phyloP scores from a whole-genome alignment of 2,113 vertebrate genomes.

The Dicerorhinus sumatrensis region DNA sequence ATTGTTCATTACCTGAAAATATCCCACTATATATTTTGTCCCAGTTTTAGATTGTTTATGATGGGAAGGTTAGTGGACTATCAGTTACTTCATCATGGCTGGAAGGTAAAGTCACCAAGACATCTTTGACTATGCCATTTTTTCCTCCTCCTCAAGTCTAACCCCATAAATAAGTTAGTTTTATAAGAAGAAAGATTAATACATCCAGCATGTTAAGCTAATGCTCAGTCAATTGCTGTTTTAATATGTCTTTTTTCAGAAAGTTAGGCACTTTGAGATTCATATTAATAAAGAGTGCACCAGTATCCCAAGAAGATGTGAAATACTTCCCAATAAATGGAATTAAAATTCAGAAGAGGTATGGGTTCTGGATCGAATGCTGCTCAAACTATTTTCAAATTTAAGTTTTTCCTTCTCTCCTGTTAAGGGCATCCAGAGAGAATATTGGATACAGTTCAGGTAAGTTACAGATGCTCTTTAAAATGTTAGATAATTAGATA shows the following conservation, averaged over 20 bases:
- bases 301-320: neutral
- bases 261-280: neutral
- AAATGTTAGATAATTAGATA: neutral
- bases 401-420: neutral
- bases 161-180: neutral
- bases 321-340: neutral
- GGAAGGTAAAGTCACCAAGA: neutral
- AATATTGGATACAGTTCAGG: neutral
- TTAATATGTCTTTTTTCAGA: neutral
- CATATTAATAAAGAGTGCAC: neutral
- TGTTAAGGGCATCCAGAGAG: neutral
- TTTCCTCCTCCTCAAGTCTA: neutral
- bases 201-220: neutral
- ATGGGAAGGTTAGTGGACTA: neutral
- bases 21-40: neutral
- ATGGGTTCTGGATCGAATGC: neutral
- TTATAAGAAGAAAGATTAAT: neutral
- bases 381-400: neutral
- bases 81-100: neutral
- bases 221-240: neutral
- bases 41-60: neutral
- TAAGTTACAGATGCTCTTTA: neutral
- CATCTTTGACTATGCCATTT: neutral
- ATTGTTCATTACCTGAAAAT: neutral
- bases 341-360: neutral